A percentile compares a stretch with the other conserved stretches of the same genome.
Conservation (phyloP, 2,113 vertebrate genomes). For the Cebidichthys violaceus region DNA sequence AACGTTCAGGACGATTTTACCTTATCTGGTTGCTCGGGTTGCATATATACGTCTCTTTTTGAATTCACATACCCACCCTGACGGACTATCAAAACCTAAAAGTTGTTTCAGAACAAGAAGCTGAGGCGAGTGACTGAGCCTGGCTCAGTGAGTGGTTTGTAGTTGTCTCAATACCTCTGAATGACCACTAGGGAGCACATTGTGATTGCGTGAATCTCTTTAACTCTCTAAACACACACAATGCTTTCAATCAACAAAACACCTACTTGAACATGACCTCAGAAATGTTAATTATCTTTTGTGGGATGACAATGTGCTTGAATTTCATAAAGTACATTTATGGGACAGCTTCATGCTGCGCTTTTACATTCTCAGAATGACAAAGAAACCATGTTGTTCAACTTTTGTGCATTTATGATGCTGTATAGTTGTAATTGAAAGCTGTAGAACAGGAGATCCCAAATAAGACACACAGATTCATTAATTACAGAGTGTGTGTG, state of each 20-base stretch:
- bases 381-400: background rate
- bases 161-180: slow-evolving; percentile 15
- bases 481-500: background rate
- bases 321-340: background rate
- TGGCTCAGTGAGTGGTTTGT: background rate
- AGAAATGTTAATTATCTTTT: background rate
- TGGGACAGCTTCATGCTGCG: no score
- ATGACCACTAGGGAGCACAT: slow-evolving; percentile 50
- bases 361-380: background rate
- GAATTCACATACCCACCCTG: background rate
- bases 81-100: background rate
- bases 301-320: background rate
- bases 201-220: background rate
- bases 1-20: background rate
- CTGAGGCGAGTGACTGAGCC: background rate
- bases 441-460: background rate
- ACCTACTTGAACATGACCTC: background rate
- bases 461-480: background rate
- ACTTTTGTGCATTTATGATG: background rate
- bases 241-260: background rate
- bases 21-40: background rate
- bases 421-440: background rate
- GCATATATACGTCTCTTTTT: background rate
- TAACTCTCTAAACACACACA: background rate
- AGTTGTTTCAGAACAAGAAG: background rate